Evolutionary conservation across 2,113 vertebrate species (phyloP).

Genomic region (Thalassarche chlororhynchos): DNA sequence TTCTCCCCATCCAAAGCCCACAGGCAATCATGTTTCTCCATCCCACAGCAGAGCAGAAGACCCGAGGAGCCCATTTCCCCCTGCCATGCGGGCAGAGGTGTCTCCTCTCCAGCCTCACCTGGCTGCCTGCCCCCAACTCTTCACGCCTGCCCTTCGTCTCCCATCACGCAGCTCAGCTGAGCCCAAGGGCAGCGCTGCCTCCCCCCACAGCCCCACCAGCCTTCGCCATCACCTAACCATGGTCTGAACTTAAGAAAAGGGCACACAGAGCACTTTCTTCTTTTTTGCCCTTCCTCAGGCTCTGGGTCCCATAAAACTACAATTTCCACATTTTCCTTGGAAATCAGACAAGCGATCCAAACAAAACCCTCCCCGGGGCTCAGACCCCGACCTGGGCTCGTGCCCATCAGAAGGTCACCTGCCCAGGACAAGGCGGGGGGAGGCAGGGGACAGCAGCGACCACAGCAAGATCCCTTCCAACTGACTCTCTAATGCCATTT

Average conservation of each 20-base stretch:
- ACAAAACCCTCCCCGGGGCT: not conserved
- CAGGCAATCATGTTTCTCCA: fast-evolving
- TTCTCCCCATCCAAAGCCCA: fast-evolving
- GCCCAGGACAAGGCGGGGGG: not conserved
- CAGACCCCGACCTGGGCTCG: fast-evolving
- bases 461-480: not conserved
- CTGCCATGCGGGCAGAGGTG: fast-evolving
- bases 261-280: not conserved
- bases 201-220: not conserved
- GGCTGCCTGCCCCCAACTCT: not conserved
- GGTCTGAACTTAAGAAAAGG: not conserved
- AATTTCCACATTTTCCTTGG: not conserved
- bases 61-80: fast-evolving
- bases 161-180: not conserved
- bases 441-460: not conserved
- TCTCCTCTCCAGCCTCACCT: not conserved
- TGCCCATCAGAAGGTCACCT: not conserved
- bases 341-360: not conserved
- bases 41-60: not conserved
- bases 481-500: conserved; percentile 43
- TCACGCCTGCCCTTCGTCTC: not conserved
- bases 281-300: not conserved
- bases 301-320: not conserved
- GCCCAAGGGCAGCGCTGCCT: not conserved
- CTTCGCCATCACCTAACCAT: fast-evolving